Evolutionary conservation across 2,888 invertebrate species (phyloP).

Genomic region (Cataglyphis livida): DNA sequence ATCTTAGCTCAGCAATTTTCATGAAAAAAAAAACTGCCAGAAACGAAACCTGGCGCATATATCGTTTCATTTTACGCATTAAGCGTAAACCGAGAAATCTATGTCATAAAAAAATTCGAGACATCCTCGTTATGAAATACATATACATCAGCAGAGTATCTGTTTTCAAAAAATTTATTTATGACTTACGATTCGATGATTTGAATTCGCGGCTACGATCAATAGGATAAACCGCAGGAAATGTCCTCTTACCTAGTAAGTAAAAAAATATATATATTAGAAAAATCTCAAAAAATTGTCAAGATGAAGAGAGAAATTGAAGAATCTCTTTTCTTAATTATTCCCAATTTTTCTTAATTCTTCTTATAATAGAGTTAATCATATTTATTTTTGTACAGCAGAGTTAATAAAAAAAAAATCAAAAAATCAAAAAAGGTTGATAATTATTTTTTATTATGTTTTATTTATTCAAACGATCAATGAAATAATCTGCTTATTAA

Average conservation of each 20-base stretch:
- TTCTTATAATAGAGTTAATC: background rate
- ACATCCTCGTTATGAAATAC: conserved; percentile 52
- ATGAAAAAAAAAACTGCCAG: conserved; percentile 27
- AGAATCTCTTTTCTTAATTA: background rate
- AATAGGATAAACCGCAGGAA: background rate
- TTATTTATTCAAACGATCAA: background rate
- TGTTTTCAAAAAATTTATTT: background rate
- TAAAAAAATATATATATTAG: conserved; percentile 38
- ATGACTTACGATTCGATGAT: conserved; percentile 35
- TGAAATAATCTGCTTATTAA: too few relatives aligned
- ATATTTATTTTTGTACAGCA: too few relatives aligned
- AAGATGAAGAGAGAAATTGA: background rate
- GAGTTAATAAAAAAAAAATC: background rate
- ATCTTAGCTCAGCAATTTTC: conserved; percentile 58
- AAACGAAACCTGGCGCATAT: conserved; percentile 42
- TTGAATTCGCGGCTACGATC: background rate
- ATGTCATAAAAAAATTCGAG: conserved; percentile 64
- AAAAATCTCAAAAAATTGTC: background rate
- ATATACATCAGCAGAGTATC: background rate
- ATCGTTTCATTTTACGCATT: conserved; percentile 65
- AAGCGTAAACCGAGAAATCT: conserved; percentile 62
- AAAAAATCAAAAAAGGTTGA: background rate
- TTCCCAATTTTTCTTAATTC: background rate
- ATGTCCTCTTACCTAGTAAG: conserved; percentile 68
- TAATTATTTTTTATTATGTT: background rate